Percentiles rank a stretch among this genome's conserved stretches.
Conservation (phyloP, 2,113 vertebrate genomes). For the Hyla sarda region DNA sequence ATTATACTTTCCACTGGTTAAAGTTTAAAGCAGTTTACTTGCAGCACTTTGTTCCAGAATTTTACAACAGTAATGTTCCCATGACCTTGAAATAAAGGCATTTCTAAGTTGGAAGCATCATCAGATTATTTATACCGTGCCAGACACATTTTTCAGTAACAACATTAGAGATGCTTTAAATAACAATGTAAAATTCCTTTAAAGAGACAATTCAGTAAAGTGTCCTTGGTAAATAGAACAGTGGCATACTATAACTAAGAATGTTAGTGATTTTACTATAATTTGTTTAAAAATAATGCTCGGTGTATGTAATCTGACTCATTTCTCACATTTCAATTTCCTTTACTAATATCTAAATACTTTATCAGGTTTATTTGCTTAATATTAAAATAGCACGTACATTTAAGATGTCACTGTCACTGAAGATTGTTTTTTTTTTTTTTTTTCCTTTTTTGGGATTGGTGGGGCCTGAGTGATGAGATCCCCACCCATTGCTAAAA, state of each 20-base stretch:
- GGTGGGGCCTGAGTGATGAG: no score
- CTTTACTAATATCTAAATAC: neutral
- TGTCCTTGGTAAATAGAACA: slow-evolving; percentile 12
- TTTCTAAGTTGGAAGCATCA: slow-evolving; percentile 4
- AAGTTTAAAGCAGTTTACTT: neutral
- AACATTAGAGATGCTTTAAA: slow-evolving; percentile 4
- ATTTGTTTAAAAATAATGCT: neutral
- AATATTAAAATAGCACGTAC: no score
- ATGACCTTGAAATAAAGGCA: slow-evolving; percentile 20
- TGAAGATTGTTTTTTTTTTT: no score
- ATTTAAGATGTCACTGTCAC: no score
- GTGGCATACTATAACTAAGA: slow-evolving; percentile 11
- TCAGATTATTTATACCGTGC: slow-evolving; percentile 19
- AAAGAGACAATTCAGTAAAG: neutral
- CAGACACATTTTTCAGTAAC: slow-evolving; percentile 38
- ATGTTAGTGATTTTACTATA: neutral
- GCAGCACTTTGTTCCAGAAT: neutral
- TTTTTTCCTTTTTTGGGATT: no score
- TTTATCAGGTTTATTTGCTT: neutral
- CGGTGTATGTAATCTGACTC: neutral
- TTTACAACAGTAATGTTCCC: neutral
- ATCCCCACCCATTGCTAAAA: no score
- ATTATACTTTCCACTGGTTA: neutral
- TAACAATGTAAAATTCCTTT: slow-evolving; percentile 13
- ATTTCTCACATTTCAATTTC: neutral